Evolutionary conservation across 2,797 vertebrate species (phyloP), one percentile per base, ranked within the genome.

Genomic region (Toxotes lorentzi): DNA sequence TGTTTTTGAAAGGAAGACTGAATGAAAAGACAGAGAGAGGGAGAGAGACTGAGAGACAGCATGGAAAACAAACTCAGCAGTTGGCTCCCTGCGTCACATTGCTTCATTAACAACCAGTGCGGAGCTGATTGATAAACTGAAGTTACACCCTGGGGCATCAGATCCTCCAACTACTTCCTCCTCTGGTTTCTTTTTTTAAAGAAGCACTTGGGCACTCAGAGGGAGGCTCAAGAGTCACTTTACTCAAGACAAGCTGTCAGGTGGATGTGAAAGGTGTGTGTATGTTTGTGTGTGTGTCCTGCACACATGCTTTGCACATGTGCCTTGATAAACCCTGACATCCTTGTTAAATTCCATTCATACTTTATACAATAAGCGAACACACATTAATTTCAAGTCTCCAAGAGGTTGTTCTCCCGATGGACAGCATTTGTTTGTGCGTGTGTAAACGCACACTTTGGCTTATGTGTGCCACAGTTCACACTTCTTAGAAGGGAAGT

Each of bases 1-100:
- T 95, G 91, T 93, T 94, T 95, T 93, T 92, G 83, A 94, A 92
- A 89, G 91, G 87, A 90, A 92, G 89, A 60, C 85, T 89, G 91
- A 88, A 90, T 93, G 84, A 91, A 92, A 87, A 88, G 82, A 83
- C 86, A 83, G 84, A 84, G 70, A 67, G 79, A 66, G 66, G 19
- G 34, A 62, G 73, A 62, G 27, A 64, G 82, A 84, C 27, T 61
- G 82, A 81, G 69, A 70, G 64, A 56, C 66, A 50, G 81, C 70
- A 81, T 76, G 92, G 86, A 87, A 93, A 91, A 86, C 64, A 59
- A 77, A 76, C 51, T 82, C 76, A 61, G 80, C 71, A 71, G 16
- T 64, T 83, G 77, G 77, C 73, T 70, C 47, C 30, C 23, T 30
- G 71, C 32, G 23, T 59, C 73, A 17, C 32, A 67, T 35, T 19